Conservation (phyloP, 2,797 vertebrate species). For the Phaenicophaeus curvirostris region DNA sequence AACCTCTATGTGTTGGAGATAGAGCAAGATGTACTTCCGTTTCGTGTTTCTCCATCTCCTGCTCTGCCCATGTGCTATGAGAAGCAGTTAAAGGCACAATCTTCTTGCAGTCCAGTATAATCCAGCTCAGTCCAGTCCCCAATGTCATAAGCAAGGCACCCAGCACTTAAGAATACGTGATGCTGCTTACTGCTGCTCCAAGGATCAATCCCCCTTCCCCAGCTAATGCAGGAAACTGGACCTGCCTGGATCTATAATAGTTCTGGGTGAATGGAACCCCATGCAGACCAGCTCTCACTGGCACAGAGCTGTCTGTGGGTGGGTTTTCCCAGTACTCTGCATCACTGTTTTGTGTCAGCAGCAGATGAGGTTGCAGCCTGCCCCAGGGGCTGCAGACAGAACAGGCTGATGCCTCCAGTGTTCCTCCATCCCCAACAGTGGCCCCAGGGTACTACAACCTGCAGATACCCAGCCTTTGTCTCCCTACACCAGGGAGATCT, state of each 20-base stretch:
- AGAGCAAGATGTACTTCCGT: not conserved
- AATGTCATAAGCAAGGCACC: not conserved
- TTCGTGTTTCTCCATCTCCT: not conserved
- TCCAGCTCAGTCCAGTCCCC: not conserved
- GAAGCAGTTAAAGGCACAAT: not conserved
- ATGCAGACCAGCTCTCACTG: not conserved
- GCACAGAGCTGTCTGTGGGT: not conserved
- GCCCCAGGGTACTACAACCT: not conserved
- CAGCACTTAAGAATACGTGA: fast-evolving
- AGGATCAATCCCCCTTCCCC: no score
- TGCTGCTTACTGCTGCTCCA: no score
- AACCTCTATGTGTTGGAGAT: not conserved
- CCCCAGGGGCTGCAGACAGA: fast-evolving
- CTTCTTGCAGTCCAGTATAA: not conserved
- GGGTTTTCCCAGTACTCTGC: not conserved
- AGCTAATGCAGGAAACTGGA: not conserved
- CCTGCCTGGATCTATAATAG: not conserved
- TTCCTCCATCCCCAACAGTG: not conserved
- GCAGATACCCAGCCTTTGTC: not conserved
- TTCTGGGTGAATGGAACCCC: not conserved
- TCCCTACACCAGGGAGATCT: not conserved
- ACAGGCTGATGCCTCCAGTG: not conserved
- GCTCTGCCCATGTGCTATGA: not conserved
- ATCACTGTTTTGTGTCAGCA: not conserved
- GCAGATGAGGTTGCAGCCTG: not conserved